Evolutionary conservation across 1,140 invertebrate genomes (phyloP).

Genomic region (Amphibalanus amphitrite): DNA sequence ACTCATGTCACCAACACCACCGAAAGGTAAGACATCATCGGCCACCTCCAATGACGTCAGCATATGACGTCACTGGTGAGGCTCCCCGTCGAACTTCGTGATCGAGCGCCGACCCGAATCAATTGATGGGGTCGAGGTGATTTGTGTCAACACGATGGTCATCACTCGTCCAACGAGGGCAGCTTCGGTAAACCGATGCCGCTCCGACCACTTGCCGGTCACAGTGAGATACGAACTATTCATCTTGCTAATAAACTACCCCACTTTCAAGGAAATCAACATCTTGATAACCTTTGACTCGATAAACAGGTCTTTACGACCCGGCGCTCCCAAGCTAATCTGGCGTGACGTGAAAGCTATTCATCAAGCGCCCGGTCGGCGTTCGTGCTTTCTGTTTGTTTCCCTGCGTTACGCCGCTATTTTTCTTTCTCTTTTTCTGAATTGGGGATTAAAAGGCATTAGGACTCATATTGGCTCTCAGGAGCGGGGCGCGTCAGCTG

Average conservation of each 20-base stretch:
- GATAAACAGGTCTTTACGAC: background rate
- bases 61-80: no score
- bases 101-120: no score
- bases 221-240: background rate
- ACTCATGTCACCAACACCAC: no score
- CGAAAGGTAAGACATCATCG: no score
- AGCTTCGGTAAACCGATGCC: no score
- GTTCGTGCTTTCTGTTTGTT: background rate
- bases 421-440: background rate
- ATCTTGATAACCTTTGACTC: background rate
- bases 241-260: background rate
- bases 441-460: slow-evolving; percentile 1
- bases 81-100: no score
- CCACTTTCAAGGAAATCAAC: background rate
- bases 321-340: background rate
- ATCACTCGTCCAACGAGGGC: background rate
- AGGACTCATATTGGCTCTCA: background rate
- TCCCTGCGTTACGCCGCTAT: background rate
- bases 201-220: background rate
- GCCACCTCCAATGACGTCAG: no score
- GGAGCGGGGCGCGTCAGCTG: background rate
- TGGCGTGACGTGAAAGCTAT: background rate
- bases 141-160: background rate
- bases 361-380: background rate
- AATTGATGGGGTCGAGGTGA: background rate